phyloP scores from a whole-genome alignment of 2,888 invertebrate species.

The Hypsopygia costalis region DNA sequence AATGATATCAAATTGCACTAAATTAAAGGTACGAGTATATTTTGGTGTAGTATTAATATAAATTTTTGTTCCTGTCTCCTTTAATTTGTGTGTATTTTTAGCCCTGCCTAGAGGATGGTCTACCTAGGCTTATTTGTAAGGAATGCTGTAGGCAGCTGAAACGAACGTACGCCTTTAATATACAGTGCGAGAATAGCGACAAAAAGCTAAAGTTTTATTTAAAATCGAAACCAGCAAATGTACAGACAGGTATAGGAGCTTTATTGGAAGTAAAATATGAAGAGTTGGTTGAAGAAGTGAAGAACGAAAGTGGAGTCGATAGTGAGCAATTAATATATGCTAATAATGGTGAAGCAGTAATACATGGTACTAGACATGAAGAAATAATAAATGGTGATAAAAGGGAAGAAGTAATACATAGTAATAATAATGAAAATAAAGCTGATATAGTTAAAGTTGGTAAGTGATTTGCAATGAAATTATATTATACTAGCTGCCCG shows the following conservation, averaged over 20 bases:
- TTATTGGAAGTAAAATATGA: not conserved
- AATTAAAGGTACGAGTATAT: constrained; percentile 45
- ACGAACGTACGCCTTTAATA: constrained; percentile 52
- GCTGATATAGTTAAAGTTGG: constrained; percentile 38
- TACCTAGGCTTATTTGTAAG: constrained; percentile 63
- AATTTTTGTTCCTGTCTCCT: not conserved
- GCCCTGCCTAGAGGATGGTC: constrained; percentile 52
- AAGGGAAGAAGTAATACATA: not conserved
- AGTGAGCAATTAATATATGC: not conserved
- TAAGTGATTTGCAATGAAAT: constrained; percentile 15
- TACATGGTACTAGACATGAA: constrained; percentile 8
- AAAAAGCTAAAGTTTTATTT: constrained; percentile 38
- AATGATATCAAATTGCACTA: constrained; percentile 59
- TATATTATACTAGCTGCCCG: too few relatives aligned
- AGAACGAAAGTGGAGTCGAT: not conserved
- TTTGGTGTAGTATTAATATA: too few relatives aligned
- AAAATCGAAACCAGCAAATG: not conserved
- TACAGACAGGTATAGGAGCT: not conserved
- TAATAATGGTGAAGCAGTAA: not conserved
- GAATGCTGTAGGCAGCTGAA: constrained; percentile 60
- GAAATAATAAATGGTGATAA: too few relatives aligned
- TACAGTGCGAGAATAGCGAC: constrained; percentile 59
- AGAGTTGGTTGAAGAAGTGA: not conserved
- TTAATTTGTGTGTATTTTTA: constrained; percentile 20
- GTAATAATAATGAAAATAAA: constrained; percentile 10